phyloP scores from a whole-genome alignment of 2,797 vertebrate species.

The Aselliscus stoliczkanus region DNA sequence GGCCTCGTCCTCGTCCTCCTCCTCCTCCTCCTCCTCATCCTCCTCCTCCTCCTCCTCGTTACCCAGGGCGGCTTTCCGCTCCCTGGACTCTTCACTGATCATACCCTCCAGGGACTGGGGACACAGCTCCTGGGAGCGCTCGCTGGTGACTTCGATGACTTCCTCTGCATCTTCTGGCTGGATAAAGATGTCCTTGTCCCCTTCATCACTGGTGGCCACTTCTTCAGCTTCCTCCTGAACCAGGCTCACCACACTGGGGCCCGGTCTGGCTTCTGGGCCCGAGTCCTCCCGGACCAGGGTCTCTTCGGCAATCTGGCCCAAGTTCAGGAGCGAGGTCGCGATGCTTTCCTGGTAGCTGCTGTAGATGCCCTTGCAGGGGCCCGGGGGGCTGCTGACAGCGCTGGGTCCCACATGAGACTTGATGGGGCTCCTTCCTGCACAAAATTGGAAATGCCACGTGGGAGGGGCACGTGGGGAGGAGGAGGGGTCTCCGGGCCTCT shows the following conservation, averaged over 20 bases:
- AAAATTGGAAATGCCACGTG: background rate
- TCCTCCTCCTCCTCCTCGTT: constrained; percentile 78
- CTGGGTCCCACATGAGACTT: constrained; percentile 72
- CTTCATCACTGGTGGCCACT: constrained; percentile 75
- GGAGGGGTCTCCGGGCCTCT: background rate
- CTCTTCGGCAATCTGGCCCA: constrained; percentile 85
- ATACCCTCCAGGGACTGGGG: constrained; percentile 68
- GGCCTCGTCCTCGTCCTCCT: constrained; percentile 73
- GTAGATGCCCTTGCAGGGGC: constrained; percentile 81
- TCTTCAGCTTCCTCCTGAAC: constrained; percentile 71
- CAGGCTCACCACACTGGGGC: constrained; percentile 51
- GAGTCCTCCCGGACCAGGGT: constrained; percentile 77
- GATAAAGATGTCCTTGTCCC: constrained; percentile 80
- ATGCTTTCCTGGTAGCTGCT: constrained; percentile 87
- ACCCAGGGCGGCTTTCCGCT: constrained; percentile 68
- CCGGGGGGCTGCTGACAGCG: constrained; percentile 48
- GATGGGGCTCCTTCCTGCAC: constrained; percentile 75
- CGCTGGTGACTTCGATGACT: constrained; percentile 81
- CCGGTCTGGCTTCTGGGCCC: constrained; percentile 74
- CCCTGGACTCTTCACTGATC: constrained; percentile 77
- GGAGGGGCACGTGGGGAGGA: fast-evolving
- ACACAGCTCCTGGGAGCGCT: constrained; percentile 78
- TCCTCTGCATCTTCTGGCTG: constrained; percentile 82
- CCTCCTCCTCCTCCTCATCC: constrained; percentile 76
- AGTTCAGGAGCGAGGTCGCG: constrained; percentile 91